phyloP scores from a whole-genome alignment of 2,888 invertebrate species.

The Phortica magna region DNA sequence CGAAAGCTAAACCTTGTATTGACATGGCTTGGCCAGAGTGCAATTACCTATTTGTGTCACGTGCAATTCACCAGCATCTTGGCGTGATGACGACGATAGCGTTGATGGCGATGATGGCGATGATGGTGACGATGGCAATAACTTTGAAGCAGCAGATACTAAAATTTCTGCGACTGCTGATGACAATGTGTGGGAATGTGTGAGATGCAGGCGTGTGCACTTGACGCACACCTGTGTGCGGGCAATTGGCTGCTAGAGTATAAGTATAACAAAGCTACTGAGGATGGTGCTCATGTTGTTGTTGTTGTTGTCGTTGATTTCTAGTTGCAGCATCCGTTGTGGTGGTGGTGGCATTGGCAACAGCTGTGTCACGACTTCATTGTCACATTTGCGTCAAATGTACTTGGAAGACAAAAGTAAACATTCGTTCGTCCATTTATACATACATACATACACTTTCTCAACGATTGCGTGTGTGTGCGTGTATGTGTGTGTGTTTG shows the following conservation, averaged over 20 bases:
- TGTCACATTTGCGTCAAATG: slow-evolving; percentile 57
- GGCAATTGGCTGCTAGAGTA: neutral
- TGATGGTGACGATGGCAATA: neutral
- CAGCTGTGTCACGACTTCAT: slow-evolving; percentile 46
- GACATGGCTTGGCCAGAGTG: slow-evolving; percentile 51
- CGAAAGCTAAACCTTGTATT: slow-evolving; percentile 15
- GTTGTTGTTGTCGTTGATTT: slow-evolving; percentile 5
- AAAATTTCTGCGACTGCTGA: neutral
- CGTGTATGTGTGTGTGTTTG: too few species aligned
- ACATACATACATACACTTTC: too few species aligned
- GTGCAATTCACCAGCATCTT: slow-evolving; percentile 53
- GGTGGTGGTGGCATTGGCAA: neutral
- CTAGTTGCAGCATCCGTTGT: neutral
- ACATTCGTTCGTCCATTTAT: neutral
- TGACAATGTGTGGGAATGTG: neutral
- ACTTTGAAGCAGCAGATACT: slow-evolving; percentile 27
- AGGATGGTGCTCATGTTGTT: slow-evolving; percentile 31
- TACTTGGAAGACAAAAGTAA: slow-evolving; percentile 11
- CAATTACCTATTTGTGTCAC: slow-evolving; percentile 73
- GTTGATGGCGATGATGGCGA: neutral
- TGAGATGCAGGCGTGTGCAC: neutral
- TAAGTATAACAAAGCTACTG: slow-evolving; percentile 14
- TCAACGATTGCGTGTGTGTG: too few species aligned
- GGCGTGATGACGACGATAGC: slow-evolving; percentile 19
- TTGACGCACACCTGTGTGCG: too few species aligned